phyloP scores from a whole-genome alignment of 1,140 invertebrate genomes.

The Formica selysi region DNA sequence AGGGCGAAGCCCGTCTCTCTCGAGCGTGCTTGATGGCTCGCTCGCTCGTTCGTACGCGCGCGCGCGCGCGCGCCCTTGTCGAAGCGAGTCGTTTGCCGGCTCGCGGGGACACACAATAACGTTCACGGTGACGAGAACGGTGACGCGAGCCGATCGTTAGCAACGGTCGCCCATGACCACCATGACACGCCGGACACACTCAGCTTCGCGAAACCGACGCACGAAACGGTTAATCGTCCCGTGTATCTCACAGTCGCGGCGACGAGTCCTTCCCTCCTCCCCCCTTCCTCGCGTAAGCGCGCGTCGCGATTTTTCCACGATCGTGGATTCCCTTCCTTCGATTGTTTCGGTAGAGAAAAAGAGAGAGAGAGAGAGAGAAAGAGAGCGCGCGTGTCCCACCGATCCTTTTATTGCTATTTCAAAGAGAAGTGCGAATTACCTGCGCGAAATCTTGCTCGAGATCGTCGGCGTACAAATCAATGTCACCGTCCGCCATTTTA shows the following conservation, averaged over 20 bases:
- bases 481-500: conserved; percentile 98
- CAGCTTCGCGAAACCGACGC: conserved; percentile 47
- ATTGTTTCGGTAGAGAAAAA: neutral
- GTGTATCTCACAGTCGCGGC: conserved; percentile 20
- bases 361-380: too few species aligned
- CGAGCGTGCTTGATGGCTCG: neutral
- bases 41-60: neutral
- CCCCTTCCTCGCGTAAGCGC: neutral
- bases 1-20: conserved; percentile 1
- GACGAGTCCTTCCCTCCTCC: too few species aligned
- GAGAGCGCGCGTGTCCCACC: neutral
- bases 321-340: neutral
- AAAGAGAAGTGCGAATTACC: conserved; percentile 87
- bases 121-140: neutral
- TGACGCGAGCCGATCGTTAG: conserved; percentile 73
- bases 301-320: neutral
- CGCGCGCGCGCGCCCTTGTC: too few species aligned
- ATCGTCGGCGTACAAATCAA: conserved; percentile 98
- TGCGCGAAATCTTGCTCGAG: conserved; percentile 97
- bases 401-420: conserved; percentile 65
- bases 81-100: neutral
- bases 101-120: neutral
- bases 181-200: conserved; percentile 73
- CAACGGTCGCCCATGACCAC: conserved; percentile 49
- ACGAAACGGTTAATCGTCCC: conserved; percentile 30